Percentiles rank a stretch among this genome's conserved stretches.
phyloP scores from a whole-genome alignment of 2,797 vertebrate genomes.

The Cebuella pygmaea region DNA sequence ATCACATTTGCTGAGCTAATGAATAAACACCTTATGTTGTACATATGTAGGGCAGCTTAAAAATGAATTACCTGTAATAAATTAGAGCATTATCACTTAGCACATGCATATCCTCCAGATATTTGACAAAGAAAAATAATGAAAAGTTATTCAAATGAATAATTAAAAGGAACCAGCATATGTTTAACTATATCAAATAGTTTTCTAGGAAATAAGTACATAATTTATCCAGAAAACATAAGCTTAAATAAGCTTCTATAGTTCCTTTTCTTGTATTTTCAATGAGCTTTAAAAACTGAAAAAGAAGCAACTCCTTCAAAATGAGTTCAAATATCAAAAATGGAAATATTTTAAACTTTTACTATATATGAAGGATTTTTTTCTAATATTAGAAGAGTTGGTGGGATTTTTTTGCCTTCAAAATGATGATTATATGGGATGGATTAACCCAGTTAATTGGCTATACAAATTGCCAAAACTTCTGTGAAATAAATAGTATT shows the following conservation, averaged over 20 bases:
- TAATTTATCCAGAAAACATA: not conserved
- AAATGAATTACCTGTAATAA: constrained; percentile 8
- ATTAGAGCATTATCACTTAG: not conserved
- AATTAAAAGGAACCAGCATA: not conserved
- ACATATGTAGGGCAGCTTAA: not conserved
- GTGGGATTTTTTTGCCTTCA: too few species aligned
- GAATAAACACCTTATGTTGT: not conserved
- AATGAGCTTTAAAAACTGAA: not conserved
- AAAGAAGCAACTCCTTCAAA: not conserved
- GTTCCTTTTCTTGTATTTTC: not conserved
- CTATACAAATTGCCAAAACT: too few species aligned
- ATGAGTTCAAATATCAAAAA: constrained; percentile 11
- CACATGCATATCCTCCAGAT: not conserved
- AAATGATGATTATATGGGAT: too few species aligned
- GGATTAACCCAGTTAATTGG: too few species aligned
- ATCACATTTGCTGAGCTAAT: not conserved
- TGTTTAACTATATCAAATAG: not conserved
- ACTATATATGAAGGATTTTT: not conserved
- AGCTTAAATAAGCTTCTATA: not conserved
- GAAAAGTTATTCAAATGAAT: not conserved
- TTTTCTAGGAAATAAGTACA: not conserved
- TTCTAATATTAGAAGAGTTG: not conserved
- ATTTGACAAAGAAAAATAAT: not conserved
- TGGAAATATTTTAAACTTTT: not conserved
- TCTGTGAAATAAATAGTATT: too few species aligned